Conservation (phyloP, 2,113 vertebrate genomes). For the Potamarius usumacintae region DNA sequence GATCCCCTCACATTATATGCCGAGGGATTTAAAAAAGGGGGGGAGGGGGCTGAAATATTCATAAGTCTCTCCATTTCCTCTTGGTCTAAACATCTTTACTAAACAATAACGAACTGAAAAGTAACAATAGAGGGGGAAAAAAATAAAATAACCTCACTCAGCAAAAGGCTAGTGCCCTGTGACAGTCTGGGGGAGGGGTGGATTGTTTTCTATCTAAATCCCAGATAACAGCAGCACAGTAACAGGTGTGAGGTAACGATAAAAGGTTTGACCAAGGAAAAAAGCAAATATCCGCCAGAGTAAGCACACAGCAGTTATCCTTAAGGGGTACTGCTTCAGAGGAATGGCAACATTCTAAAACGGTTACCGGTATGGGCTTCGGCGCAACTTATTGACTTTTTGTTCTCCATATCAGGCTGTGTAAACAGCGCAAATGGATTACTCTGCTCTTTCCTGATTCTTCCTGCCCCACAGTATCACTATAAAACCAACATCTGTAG, state of each 20-base stretch:
- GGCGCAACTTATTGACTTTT: neutral
- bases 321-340: neutral
- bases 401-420: neutral
- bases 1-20: too few relatives aligned
- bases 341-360: constrained; percentile 22
- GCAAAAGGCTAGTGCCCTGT: too few relatives aligned
- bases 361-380: neutral
- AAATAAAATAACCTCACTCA: neutral
- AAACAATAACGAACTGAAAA: neutral
- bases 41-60: neutral
- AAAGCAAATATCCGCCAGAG: neutral
- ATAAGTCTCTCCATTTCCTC: neutral
- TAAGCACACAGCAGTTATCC: neutral
- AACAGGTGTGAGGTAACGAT: neutral
- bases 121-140: neutral
- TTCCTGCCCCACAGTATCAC: neutral
- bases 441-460: neutral
- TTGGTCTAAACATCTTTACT: neutral
- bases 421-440: neutral
- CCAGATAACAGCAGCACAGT: neutral
- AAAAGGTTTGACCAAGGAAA: constrained; percentile 8
- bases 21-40: too few relatives aligned
- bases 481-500: neutral
- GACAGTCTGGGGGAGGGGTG: too few relatives aligned
- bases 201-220: neutral